Evolutionary conservation across 2,113 vertebrate species (phyloP).

Genomic region (Probosciger aterrimus): DNA sequence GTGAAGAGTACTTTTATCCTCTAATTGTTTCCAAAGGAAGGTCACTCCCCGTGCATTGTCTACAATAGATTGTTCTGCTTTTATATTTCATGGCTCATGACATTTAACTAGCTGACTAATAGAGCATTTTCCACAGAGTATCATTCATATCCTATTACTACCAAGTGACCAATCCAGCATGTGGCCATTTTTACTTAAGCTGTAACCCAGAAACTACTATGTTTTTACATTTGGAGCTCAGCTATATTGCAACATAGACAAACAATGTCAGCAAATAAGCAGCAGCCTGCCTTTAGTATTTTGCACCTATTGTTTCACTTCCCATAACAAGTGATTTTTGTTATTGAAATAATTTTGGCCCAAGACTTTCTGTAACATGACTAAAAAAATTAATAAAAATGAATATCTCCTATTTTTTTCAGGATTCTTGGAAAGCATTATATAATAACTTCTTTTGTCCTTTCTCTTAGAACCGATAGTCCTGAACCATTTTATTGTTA

Average conservation of each 20-base stretch:
- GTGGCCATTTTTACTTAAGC: neutral
- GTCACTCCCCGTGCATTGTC: neutral
- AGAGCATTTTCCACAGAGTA: neutral
- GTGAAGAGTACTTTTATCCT: neutral
- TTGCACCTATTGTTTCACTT: neutral
- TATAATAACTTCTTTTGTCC: neutral
- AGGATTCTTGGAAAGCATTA: neutral
- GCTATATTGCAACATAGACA: neutral
- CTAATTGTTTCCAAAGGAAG: neutral
- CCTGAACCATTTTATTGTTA: neutral
- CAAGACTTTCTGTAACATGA: neutral
- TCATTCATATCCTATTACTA: neutral
- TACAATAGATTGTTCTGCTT: neutral
- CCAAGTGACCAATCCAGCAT: neutral
- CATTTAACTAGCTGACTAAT: neutral
- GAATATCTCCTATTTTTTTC: neutral
- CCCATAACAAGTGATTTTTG: neutral
- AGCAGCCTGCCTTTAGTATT: neutral
- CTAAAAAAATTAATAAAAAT: neutral
- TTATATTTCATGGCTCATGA: neutral
- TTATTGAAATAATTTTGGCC: neutral
- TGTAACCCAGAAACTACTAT: neutral
- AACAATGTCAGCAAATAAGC: neutral
- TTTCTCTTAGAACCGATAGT: neutral
- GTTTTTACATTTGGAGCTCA: neutral